A percentile compares a stretch with the other conserved stretches of the same genome.
Evolutionary conservation across 2,797 vertebrate genomes (phyloP).

Genomic region (Lutjanus campechanus): DNA sequence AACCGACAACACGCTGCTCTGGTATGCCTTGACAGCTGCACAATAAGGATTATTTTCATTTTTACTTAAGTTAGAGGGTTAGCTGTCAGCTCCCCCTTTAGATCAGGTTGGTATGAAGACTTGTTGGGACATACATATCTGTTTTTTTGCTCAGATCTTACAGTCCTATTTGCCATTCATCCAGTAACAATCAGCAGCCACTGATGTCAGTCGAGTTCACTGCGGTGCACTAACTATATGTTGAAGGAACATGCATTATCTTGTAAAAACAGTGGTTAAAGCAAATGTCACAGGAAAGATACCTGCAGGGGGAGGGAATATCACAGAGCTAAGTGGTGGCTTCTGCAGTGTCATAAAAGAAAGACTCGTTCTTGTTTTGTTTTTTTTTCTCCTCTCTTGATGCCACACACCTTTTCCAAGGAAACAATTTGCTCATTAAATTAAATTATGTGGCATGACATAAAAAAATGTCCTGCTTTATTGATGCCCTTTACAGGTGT

Average conservation of each 20-base stretch:
- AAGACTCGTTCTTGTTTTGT: constrained; percentile 16
- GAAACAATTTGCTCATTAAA: constrained; percentile 32
- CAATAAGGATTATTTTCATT: not conserved
- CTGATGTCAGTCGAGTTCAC: constrained; percentile 2
- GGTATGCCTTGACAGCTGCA: not conserved
- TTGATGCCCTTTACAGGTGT: constrained; percentile 21
- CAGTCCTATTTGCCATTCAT: not conserved
- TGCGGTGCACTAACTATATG: constrained; percentile 22
- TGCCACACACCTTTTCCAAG: constrained; percentile 25
- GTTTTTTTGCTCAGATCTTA: not conserved
- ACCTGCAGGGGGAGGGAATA: constrained; percentile 38
- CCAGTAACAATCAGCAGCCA: not conserved
- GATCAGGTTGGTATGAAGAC: constrained; percentile 28
- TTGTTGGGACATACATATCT: constrained; percentile 33
- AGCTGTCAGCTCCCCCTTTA: constrained; percentile 10
- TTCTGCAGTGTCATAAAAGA: constrained; percentile 53
- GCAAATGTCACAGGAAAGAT: constrained; percentile 50
- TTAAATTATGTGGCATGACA: constrained; percentile 16
- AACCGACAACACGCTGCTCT: not conserved
- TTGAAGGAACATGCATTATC: constrained; percentile 53
- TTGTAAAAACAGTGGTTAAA: constrained; percentile 58
- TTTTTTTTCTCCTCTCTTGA: not conserved
- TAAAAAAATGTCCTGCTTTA: constrained; percentile 23
- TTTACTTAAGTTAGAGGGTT: not conserved
- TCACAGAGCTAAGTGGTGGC: constrained; percentile 53